Percentiles rank a stretch among this genome's conserved stretches.
phyloP scores from a whole-genome alignment of 2,888 invertebrate genomes.

The Antitype chi region DNA sequence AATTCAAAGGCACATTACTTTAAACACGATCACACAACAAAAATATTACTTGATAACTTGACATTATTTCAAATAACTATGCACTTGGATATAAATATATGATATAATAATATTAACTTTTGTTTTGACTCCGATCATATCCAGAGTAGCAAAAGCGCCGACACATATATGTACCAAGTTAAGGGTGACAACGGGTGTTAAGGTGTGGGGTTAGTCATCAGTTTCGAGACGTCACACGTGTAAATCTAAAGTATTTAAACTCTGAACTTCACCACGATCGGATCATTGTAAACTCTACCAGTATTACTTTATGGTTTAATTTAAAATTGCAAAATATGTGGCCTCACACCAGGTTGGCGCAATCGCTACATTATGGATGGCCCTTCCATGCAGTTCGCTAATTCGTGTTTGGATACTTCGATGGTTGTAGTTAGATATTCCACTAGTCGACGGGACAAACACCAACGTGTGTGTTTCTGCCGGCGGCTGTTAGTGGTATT shows the following conservation, averaged over 20 bases:
- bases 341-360: neutral
- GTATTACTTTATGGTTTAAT: neutral
- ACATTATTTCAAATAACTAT: neutral
- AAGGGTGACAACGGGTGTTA: neutral
- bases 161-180: neutral
- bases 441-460: constrained; percentile 93
- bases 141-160: neutral
- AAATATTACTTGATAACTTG: neutral
- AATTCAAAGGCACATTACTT: neutral
- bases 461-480: constrained; percentile 94
- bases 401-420: constrained; percentile 14
- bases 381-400: neutral
- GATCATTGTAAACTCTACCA: neutral
- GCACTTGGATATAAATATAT: constrained; percentile 4
- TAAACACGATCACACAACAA: neutral
- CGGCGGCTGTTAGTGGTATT: constrained; percentile 88
- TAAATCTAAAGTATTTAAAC: neutral
- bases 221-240: neutral
- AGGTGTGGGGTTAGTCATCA: neutral
- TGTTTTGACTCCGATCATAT: neutral
- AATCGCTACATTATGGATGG: neutral
- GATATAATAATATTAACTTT: neutral
- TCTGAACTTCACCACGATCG: neutral
- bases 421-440: neutral
- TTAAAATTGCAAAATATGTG: neutral